Evolutionary conservation across 2,888 invertebrate species (phyloP).

Genomic region (Chloroclysta siterata): DNA sequence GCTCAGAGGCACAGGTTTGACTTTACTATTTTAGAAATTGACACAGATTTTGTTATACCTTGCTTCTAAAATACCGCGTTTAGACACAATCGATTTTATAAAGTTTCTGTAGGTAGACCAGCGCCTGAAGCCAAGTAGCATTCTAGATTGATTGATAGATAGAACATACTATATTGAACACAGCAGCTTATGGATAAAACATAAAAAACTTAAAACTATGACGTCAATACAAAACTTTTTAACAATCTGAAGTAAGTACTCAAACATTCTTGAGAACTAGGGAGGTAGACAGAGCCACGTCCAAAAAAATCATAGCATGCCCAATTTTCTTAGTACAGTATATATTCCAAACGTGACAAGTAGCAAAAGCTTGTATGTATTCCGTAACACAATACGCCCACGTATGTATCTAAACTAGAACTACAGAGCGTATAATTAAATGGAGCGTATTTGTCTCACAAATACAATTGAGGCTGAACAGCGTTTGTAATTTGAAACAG

Average conservation of each 20-base stretch:
- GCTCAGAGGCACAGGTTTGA: not conserved
- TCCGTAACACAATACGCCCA: not conserved
- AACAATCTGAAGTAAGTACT: too few species aligned
- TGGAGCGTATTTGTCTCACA: slow-evolving; percentile 6
- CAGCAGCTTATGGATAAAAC: too few species aligned
- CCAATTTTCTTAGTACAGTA: too few species aligned
- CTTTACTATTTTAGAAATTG: slow-evolving; percentile 11
- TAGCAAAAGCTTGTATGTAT: not conserved
- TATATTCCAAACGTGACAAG: too few species aligned
- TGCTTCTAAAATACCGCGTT: not conserved
- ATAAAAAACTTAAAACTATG: too few species aligned
- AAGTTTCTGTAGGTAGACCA: not conserved
- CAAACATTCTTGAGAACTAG: too few species aligned
- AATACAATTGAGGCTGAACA: not conserved
- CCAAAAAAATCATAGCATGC: too few species aligned
- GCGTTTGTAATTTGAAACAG: slow-evolving; percentile 3
- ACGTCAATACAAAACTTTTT: too few species aligned
- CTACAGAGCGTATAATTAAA: not conserved
- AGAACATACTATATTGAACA: too few species aligned
- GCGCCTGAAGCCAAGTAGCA: too few species aligned
- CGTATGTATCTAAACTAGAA: not conserved
- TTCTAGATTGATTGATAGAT: too few species aligned
- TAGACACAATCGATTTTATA: not conserved
- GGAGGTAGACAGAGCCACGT: too few species aligned
- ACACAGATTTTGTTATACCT: slow-evolving; percentile 6